These are phyloP conservation scores for Orchestes rusci DNA, from an alignment of 2,888 invertebrate genomes.

Conservation along the genomic window DNA sequence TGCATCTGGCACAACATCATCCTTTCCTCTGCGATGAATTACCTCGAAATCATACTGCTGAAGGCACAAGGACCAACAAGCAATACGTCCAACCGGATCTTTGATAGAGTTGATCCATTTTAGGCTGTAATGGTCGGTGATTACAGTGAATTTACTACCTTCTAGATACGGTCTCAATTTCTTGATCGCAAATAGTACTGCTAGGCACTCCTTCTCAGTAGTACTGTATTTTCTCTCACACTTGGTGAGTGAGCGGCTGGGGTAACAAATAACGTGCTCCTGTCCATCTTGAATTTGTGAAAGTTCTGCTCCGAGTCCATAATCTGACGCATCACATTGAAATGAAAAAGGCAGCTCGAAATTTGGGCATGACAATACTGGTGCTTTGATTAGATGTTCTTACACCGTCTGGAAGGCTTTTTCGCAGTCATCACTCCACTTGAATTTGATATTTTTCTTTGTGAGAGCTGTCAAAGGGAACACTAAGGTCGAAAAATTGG, in stretches of 20 bases:
- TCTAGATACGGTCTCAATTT: too few relatives aligned
- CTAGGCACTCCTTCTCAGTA: too few relatives aligned
- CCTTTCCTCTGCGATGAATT: slow-evolving; percentile 23
- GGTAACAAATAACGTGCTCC: slow-evolving; percentile 21
- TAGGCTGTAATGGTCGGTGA: slow-evolving; percentile 24
- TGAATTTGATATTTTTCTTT: slow-evolving; percentile 3
- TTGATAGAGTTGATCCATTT: slow-evolving; percentile 22
- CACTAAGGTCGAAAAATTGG: slow-evolving; percentile 14
- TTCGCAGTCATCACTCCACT: slow-evolving; percentile 4
- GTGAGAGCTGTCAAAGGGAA: slow-evolving; percentile 3
- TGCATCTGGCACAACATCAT: slow-evolving; percentile 22
- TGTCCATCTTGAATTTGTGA: slow-evolving; percentile 8
- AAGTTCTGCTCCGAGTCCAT: too few relatives aligned
- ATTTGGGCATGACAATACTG: slow-evolving; percentile 20
- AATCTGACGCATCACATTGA: slow-evolving; percentile 4
- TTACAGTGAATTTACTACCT: too few relatives aligned
- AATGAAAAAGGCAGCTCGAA: background rate
- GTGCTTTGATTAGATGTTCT: slow-evolving; percentile 11
- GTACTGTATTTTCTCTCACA: background rate
- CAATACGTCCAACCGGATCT: slow-evolving; percentile 22
- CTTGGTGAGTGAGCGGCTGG: too few relatives aligned
- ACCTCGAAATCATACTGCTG: too few relatives aligned
- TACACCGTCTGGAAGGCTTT: slow-evolving; percentile 10
- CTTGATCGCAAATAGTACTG: too few relatives aligned
- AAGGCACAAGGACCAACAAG: slow-evolving; percentile 22